These are phyloP conservation scores for Bolinopsis microptera DNA, from an alignment of 37 sponge, comb jelly and placozoan species.

Conservation along the genomic window DNA sequence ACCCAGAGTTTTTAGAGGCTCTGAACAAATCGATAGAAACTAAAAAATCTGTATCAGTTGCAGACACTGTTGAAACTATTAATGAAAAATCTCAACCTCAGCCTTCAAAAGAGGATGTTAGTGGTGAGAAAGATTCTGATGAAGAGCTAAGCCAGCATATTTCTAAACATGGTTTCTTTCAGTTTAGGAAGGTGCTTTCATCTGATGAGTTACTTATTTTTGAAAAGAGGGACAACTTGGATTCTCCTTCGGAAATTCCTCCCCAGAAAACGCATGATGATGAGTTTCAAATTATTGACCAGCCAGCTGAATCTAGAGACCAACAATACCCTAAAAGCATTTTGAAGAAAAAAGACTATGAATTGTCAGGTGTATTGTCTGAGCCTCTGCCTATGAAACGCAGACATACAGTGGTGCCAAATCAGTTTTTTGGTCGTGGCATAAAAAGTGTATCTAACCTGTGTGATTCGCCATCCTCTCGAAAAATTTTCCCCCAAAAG, in stretches of 20 bases:
- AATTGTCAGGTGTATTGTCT: not conserved
- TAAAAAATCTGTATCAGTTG: not conserved
- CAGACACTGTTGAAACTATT: not conserved
- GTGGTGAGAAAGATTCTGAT: not conserved
- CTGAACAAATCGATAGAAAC: not conserved
- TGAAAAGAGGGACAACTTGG: too few relatives aligned
- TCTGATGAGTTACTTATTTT: not conserved
- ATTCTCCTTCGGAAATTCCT: too few relatives aligned
- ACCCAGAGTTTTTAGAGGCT: too few relatives aligned
- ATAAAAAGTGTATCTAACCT: conserved; percentile 19
- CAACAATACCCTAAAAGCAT: not conserved
- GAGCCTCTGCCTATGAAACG: conserved; percentile 9
- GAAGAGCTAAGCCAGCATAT: not conserved
- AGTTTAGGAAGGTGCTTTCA: not conserved
- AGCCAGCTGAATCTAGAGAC: not conserved
- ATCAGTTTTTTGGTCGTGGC: not conserved
- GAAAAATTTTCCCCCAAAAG: not conserved
- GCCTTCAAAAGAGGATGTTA: too few relatives aligned
- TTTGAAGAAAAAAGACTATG: not conserved
- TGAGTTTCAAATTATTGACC: not conserved
- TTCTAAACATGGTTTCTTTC: not conserved
- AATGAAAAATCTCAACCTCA: not conserved
- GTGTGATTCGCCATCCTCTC: not conserved
- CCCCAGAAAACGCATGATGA: not conserved
- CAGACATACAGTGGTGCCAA: not conserved